Evolutionary conservation across 2,888 invertebrate genomes (phyloP), one percentile per base, ranked within the genome.

Genomic region (Caenorhabditis sp.): DNA sequence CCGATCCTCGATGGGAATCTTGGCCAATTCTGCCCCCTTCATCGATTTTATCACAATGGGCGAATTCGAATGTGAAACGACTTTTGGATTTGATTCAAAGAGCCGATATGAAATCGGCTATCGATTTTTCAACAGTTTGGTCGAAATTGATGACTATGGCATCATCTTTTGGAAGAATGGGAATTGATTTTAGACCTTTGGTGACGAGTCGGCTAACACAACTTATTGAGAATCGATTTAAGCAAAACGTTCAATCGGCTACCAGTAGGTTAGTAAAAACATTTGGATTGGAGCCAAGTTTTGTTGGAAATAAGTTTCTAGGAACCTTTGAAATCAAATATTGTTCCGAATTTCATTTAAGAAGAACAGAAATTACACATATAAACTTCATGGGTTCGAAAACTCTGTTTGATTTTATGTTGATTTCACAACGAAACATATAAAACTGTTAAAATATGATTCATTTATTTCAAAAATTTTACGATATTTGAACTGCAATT

Each of bases 141-240:
- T 70, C 77, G 10, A 81, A 84, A 61, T 69, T 87, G 36, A 87
- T 87, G 86, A 77, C 81, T 4, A 82, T 84, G 66, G 85, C 80
- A 3, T 74, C 81, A 25, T 84, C 87, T 2, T 87, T 87, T 58
- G 85, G 87, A n/a, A 71, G 87, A 60, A 84, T 87, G 83, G 87
- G 85, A n/a, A 75, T 87, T 31, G 87, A 87, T 68, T 86, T 84
- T 58, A 81, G 86, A 3, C 75, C 82, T 20, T 49, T 86, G 53
- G 77, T 86, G 26, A 67, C 80, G n/a, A 67, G 81, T 36, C 76
- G 77, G 49, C 68, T 86, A 26, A 76, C 81, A 21, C 60, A 67
- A 20, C 68, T 86, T 14, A 79, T 84, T 4, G 63, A 82, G 12
- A 75, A 80, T 20, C 38, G 80, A 43, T 85, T 86, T 69, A 66